Conservation (phyloP, 2,797 vertebrate species). For the Dendrocincla tyrannina region DNA sequence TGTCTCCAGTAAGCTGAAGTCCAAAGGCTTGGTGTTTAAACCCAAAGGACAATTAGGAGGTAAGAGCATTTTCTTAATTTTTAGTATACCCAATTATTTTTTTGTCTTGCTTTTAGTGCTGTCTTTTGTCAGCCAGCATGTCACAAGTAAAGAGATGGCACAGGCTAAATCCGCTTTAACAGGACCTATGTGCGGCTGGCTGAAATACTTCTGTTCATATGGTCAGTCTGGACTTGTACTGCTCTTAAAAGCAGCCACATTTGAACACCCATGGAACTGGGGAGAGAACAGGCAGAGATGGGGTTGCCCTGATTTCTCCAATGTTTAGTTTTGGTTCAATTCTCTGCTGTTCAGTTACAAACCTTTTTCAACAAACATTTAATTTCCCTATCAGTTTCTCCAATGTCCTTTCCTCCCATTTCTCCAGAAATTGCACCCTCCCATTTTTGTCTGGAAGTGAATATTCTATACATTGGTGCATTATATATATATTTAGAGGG, state of each 20-base stretch:
- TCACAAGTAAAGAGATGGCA: not conserved
- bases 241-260: not conserved
- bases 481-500: not conserved
- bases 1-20: not conserved
- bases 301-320: not conserved
- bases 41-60: not conserved
- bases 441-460: not conserved
- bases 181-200: not conserved
- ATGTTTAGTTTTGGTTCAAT: rapidly evolving
- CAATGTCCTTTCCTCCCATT: not conserved
- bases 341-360: not conserved
- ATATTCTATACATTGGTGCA: not conserved
- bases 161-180: not conserved
- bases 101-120: not conserved
- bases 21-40: not conserved
- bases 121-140: not conserved
- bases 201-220: not conserved
- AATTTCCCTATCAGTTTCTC: not conserved
- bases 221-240: not conserved
- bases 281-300: not conserved
- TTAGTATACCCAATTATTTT: not conserved
- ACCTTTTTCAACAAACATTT: not conserved
- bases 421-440: not conserved
- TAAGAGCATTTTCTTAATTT: not conserved
- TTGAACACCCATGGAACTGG: not conserved